Evolutionary conservation across 2,888 invertebrate genomes (phyloP).

Genomic region (Ophion costatus): DNA sequence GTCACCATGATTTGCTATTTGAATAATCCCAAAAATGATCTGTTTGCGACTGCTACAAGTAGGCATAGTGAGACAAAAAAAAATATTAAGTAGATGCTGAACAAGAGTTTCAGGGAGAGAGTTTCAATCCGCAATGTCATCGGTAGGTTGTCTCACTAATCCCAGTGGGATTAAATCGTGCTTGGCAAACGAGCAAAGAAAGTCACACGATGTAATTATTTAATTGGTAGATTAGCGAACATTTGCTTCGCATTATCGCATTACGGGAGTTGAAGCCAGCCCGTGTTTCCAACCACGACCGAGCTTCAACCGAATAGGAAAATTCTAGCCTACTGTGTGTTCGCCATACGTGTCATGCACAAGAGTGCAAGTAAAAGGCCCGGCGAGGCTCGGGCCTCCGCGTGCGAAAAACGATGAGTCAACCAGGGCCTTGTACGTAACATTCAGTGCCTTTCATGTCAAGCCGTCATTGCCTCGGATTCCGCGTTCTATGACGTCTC

Average conservation of each 20-base stretch:
- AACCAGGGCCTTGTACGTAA: constrained; percentile 22
- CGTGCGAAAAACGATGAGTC: neutral
- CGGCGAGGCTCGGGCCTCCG: constrained; percentile 10
- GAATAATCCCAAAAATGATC: too few species aligned
- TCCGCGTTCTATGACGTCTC: neutral
- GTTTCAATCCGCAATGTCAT: neutral
- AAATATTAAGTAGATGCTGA: too few species aligned
- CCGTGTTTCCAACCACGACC: neutral
- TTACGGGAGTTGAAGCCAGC: constrained; percentile 15
- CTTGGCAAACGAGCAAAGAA: constrained; percentile 31
- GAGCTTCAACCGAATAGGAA: constrained; percentile 21
- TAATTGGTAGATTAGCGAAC: constrained; percentile 59
- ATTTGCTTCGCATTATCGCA: constrained; percentile 45
- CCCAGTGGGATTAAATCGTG: neutral
- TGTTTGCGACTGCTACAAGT: too few species aligned
- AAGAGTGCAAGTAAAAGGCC: constrained; percentile 35
- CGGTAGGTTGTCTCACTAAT: constrained; percentile 1
- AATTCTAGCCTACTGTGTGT: constrained; percentile 10
- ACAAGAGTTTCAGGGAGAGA: too few species aligned
- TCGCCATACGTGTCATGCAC: neutral
- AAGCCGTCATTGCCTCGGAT: neutral
- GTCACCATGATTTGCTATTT: too few species aligned
- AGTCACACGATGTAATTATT: constrained; percentile 45
- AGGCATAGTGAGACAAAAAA: too few species aligned
- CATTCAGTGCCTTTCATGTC: neutral